These are phyloP conservation scores for Sebastes matsubarae DNA, from an alignment of 2,797 vertebrate species.

Conservation along the genomic window DNA sequence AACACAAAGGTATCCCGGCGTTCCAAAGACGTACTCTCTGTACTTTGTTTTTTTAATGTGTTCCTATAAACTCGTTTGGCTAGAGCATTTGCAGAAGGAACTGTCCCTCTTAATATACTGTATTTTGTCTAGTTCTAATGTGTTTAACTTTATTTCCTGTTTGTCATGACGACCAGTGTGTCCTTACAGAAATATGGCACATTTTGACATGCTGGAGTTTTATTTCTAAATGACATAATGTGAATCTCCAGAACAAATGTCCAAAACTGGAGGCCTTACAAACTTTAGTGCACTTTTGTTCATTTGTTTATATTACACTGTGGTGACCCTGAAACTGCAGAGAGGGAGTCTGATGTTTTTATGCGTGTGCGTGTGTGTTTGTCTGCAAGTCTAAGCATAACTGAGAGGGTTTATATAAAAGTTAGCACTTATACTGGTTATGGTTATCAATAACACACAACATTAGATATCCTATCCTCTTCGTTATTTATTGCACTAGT, in stretches of 20 bases:
- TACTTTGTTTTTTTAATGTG: constrained; percentile 55
- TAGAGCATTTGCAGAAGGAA: constrained; percentile 25
- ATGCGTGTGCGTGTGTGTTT: background rate
- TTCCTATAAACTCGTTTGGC: constrained; percentile 58
- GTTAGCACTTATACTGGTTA: background rate
- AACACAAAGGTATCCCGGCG: constrained; percentile 58
- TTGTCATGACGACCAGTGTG: constrained; percentile 33
- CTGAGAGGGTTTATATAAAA: background rate
- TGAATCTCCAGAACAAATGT: constrained; percentile 14
- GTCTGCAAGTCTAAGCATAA: background rate
- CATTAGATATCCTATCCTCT: background rate
- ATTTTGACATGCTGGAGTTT: constrained; percentile 29
- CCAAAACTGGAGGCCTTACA: constrained; percentile 22
- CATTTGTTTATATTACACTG: constrained; percentile 27
- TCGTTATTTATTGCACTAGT: background rate
- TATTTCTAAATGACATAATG: constrained; percentile 46
- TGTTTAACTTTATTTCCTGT: constrained; percentile 29
- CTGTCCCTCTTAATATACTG: constrained; percentile 42
- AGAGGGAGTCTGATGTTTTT: background rate
- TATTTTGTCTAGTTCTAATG: constrained; percentile 47
- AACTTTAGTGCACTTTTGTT: constrained; percentile 1
- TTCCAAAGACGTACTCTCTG: constrained; percentile 38
- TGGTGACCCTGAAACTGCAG: constrained; percentile 12
- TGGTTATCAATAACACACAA: background rate
- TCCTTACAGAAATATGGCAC: constrained; percentile 8